Evolutionary conservation across 2,888 invertebrate genomes (phyloP), one percentile per base, ranked within the genome.

Genomic region (Frankliniella intonsa): DNA sequence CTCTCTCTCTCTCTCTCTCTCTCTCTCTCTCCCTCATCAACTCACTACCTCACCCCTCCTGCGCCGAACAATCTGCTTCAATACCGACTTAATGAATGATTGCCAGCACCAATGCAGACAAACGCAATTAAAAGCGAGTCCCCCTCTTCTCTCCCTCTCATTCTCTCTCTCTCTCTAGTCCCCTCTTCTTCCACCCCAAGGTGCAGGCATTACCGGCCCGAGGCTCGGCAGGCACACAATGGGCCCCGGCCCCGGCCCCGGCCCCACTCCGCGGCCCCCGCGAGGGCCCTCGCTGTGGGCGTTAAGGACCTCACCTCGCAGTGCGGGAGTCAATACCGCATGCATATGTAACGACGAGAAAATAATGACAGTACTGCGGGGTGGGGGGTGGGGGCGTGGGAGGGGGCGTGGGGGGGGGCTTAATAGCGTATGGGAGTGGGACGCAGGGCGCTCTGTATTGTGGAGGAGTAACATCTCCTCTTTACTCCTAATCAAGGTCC

Each of bases 81-180:
- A 76, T 76, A 76, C 69, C 25, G 69, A 12, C 69, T 76, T 76
- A 76, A 76, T 76, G 69, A 76, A 76, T 25, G 69, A 76, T 76
- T 76, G 69, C 69, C 25, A 25, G 69, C 69, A 22, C 69, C 69
- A 10, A 76, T 76, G 69, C 69, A 76, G 69, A 76, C 69, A 76
- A 76, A 76, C 69, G 69, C 69, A 76, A 76, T 76, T 76, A 76
- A 76, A 76, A 25, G n/a, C 11, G 69, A 22, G 12, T 76, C 69
- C 10, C 69, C 9, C 69, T 9, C 69, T 22, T 22, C 25, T 22
- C 69, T 69, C 65, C n/a, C 65, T n/a, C 65, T 65, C 19, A 1
- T 8, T n/a, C 65, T 65, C 65, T 65, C 19, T 17, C n/a, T n/a
- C 65, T n/a, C 65, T 65, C 65, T 65, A 2, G n/a, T 8, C 9